Evolutionary conservation across 2,113 vertebrate species (phyloP).

Genomic region (Lampris megalopsis): DNA sequence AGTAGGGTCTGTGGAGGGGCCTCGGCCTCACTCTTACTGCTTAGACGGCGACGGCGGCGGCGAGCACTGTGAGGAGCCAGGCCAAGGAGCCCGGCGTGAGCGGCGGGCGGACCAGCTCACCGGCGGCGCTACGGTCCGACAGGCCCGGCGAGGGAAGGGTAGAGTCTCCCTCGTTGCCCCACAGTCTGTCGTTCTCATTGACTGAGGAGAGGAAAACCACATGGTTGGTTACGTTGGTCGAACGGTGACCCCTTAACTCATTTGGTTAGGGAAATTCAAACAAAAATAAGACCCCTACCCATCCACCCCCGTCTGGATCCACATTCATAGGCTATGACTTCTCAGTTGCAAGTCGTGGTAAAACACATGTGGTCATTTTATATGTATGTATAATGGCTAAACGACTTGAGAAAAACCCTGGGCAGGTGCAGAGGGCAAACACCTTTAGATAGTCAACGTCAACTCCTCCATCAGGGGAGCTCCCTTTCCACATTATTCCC

Average conservation of each 20-base stretch:
- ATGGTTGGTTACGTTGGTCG: no score
- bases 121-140: constrained; percentile 37
- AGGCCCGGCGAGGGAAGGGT: constrained; percentile 70
- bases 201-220: constrained; percentile 33
- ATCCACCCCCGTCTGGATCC: not conserved
- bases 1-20: constrained; percentile 40
- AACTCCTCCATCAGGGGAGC: constrained; percentile 9
- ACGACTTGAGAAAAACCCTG: constrained; percentile 12
- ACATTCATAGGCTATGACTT: not conserved
- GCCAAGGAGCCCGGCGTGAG: constrained; percentile 36
- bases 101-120: constrained; percentile 20
- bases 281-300: not conserved
- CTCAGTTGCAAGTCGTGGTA: accelerated
- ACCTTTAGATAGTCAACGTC: constrained; percentile 9
- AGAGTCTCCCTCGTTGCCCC: constrained; percentile 69
- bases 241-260: no score
- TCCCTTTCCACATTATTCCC: not conserved
- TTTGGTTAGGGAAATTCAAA: no score
- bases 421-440: not conserved
- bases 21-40: constrained; percentile 38
- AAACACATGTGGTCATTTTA: not conserved
- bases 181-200: constrained; percentile 76
- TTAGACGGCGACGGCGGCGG: constrained; percentile 39
- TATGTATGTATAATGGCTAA: not conserved
- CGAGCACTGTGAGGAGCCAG: constrained; percentile 38